Percentiles rank a stretch among this genome's conserved stretches.
Evolutionary conservation across 2,888 invertebrate species (phyloP).

Genomic region (Helicoverpa assulta): DNA sequence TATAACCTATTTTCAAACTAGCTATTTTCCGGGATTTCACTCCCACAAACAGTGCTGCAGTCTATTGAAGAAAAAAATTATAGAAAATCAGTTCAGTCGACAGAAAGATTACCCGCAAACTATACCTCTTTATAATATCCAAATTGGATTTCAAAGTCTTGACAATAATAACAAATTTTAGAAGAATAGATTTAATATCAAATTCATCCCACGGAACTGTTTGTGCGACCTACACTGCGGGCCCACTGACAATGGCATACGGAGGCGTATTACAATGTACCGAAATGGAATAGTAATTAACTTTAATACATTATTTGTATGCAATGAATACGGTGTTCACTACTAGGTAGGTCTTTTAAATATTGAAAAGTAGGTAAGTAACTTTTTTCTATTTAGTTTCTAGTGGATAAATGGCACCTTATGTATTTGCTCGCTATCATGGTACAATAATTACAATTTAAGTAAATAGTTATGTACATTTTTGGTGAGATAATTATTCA

Average conservation of each 20-base stretch:
- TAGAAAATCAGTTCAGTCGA: no score
- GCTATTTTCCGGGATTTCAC: no score
- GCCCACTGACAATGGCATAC: slow-evolving; percentile 11
- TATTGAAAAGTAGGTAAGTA: not conserved
- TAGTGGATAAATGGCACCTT: no score
- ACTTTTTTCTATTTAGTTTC: not conserved
- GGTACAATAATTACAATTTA: no score
- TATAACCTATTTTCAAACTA: no score
- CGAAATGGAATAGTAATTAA: not conserved
- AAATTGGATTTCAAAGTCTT: not conserved
- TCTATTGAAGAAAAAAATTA: no score
- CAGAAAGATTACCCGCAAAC: no score
- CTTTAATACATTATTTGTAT: slow-evolving; percentile 6
- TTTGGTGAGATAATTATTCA: no score
- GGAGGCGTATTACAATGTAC: slow-evolving; percentile 19
- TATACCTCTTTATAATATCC: not conserved
- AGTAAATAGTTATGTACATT: no score
- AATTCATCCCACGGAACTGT: not conserved
- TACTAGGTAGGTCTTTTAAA: not conserved
- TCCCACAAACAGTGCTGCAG: no score
- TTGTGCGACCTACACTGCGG: not conserved
- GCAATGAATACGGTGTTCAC: not conserved
- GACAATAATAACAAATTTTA: not conserved
- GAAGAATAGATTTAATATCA: not conserved
- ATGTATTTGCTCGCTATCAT: no score